Percentiles rank a stretch among this genome's conserved stretches.
Conservation (phyloP, 2,113 vertebrate species). For the Lutjanus erythropterus region DNA sequence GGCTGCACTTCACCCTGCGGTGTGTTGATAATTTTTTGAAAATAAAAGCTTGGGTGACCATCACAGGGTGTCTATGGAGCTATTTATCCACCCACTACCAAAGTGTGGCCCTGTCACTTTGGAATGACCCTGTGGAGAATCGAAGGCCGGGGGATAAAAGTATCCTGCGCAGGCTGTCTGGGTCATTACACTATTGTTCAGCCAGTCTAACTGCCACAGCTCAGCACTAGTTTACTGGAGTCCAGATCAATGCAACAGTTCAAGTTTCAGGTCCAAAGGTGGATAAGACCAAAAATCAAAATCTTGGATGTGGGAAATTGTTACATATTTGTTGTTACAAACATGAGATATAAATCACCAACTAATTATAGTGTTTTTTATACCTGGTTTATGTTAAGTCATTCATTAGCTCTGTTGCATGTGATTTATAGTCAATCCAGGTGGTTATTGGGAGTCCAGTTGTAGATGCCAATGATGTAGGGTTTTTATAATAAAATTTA, state of each 20-base stretch:
- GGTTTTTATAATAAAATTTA: too few species aligned
- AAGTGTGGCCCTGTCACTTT: constrained; percentile 24
- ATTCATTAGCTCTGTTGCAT: neutral
- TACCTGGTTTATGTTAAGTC: neutral
- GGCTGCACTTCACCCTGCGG: constrained; percentile 43
- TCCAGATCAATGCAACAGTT: constrained; percentile 25
- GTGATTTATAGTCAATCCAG: neutral
- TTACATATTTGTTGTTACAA: neutral
- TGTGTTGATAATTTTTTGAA: constrained; percentile 38
- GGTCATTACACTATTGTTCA: constrained; percentile 19
- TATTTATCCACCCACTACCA: constrained; percentile 23
- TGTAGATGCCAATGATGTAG: too few species aligned
- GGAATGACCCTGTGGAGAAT: constrained; percentile 18
- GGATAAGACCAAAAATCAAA: neutral
- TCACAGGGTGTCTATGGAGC: neutral
- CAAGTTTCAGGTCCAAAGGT: constrained; percentile 1
- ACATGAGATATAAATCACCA: neutral
- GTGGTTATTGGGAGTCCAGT: too few species aligned
- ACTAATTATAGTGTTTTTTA: neutral
- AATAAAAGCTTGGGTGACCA: constrained; percentile 50
- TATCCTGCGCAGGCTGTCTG: neutral
- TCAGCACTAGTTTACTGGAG: constrained; percentile 2
- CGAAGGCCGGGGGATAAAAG: constrained; percentile 21
- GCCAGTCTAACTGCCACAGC: constrained; percentile 2
- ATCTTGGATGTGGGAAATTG: neutral